Conservation (phyloP, 2,113 vertebrate genomes). For the Leucosticte australis region DNA sequence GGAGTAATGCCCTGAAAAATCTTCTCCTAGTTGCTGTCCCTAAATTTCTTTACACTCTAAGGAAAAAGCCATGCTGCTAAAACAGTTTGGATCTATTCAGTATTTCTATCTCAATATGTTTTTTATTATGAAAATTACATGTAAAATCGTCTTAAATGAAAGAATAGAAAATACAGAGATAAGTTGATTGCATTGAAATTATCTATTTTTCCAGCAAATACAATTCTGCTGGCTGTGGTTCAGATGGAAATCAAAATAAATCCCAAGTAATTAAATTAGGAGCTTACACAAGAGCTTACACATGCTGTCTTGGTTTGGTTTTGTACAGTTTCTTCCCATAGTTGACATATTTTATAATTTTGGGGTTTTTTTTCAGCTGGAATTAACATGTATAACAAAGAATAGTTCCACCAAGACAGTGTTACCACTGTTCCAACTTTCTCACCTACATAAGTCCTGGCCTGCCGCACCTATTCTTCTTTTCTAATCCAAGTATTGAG, state of each 20-base stretch:
- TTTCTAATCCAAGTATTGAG: neutral
- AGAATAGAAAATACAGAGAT: neutral
- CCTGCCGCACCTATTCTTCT: neutral
- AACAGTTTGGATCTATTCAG: neutral
- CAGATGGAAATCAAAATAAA: conserved; percentile 69
- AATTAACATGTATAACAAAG: neutral
- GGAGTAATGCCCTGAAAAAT: neutral
- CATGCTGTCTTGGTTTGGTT: conserved; percentile 13
- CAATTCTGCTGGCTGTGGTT: conserved; percentile 16
- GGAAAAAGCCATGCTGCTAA: neutral
- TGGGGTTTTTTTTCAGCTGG: neutral
- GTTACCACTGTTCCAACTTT: neutral
- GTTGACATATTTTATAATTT: neutral
- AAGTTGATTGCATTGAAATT: conserved; percentile 9
- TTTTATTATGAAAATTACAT: neutral
- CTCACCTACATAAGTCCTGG: neutral
- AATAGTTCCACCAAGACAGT: neutral
- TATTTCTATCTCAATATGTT: neutral
- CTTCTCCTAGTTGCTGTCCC: neutral
- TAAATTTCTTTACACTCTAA: neutral
- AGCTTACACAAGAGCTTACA: conserved; percentile 49
- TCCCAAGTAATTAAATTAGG: conserved; percentile 71
- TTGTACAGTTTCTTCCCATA: neutral
- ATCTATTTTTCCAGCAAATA: conserved; percentile 41
- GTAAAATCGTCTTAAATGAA: neutral